A percentile compares a stretch with the other conserved stretches of the same genome.
Conservation (phyloP, 1,140 invertebrate genomes). For the Acromyrmex heyeri region DNA sequence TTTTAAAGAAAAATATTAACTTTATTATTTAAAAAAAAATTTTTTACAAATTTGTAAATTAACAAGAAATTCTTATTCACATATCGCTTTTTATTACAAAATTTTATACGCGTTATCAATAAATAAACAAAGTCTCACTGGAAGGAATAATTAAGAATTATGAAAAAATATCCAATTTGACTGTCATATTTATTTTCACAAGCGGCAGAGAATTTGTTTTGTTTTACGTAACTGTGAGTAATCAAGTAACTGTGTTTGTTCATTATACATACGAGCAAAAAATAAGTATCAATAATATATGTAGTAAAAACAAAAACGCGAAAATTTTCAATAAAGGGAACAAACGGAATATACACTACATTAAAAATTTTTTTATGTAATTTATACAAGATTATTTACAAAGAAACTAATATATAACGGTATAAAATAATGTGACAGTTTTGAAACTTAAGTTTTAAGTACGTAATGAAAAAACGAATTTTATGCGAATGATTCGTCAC, state of each 20-base stretch:
- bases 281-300: slow-evolving; percentile 13
- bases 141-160: neutral
- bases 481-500: neutral
- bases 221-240: slow-evolving; percentile 51
- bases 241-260: neutral
- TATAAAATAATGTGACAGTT: neutral
- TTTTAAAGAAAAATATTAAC: neutral
- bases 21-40: neutral
- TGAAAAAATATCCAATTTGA: slow-evolving; percentile 6
- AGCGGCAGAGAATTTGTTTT: slow-evolving; percentile 6
- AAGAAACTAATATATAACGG: neutral
- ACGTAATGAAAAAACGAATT: neutral
- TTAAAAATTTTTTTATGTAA: neutral
- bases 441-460: neutral
- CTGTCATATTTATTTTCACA: neutral
- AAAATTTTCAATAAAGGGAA: neutral
- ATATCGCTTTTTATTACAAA: neutral
- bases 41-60: slow-evolving; percentile 16
- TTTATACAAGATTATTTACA: neutral
- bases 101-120: neutral
- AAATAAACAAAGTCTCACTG: neutral
- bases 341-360: neutral
- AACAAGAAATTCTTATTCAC: neutral
- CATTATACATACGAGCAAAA: neutral
- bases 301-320: neutral